Evolutionary conservation across 2,797 vertebrate genomes (phyloP).

Genomic region (Arrhamphus sclerolepis): DNA sequence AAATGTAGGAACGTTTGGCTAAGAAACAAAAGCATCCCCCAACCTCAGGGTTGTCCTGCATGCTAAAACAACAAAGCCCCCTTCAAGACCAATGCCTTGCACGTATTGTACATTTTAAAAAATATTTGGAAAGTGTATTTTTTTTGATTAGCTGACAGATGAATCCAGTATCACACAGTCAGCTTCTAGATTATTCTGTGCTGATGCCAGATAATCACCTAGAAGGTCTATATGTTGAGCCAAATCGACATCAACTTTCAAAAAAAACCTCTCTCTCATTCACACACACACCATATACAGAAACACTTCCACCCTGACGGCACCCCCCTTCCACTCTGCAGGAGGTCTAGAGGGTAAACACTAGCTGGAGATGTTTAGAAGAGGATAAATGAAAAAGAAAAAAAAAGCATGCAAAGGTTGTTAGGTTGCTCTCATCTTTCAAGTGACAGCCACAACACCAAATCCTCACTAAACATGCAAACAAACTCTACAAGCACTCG

Average conservation of each 20-base stretch:
- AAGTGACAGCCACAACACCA: slow-evolving; percentile 10
- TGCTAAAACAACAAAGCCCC: no score
- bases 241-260: not conserved
- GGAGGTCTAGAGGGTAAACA: slow-evolving; percentile 63
- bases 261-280: not conserved
- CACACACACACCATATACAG: slow-evolving; percentile 24
- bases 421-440: slow-evolving; percentile 48
- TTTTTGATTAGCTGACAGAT: no score
- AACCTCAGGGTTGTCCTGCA: no score
- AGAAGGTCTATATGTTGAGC: not conserved
- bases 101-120: no score
- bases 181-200: no score
- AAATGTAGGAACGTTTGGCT: no score
- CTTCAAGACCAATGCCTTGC: no score
- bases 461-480: slow-evolving; percentile 17
- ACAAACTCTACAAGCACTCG: slow-evolving; percentile 2
- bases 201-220: not conserved
- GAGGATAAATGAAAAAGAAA: slow-evolving; percentile 33
- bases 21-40: no score
- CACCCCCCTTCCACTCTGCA: slow-evolving; percentile 18
- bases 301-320: slow-evolving; percentile 29
- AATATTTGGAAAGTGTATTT: no score
- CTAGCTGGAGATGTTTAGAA: slow-evolving; percentile 51
- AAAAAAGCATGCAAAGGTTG: no score
- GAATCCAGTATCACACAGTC: not conserved